These are phyloP conservation scores for Tenebrosternarchus preto DNA, from an alignment of 2,113 vertebrate species.

Conservation along the genomic window DNA sequence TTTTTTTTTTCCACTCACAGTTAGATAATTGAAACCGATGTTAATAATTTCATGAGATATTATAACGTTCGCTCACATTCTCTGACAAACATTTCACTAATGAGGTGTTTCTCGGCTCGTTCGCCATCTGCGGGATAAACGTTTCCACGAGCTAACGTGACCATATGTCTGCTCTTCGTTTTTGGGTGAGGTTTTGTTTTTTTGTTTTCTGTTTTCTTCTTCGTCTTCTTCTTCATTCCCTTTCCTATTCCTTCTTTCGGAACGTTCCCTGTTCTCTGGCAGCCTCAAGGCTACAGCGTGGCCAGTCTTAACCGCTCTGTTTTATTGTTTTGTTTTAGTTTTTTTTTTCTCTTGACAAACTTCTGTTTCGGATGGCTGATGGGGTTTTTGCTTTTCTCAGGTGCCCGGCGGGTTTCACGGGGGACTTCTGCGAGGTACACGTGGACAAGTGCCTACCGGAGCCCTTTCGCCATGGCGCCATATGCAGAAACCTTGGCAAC, in stretches of 20 bases:
- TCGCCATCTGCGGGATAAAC: constrained; percentile 36
- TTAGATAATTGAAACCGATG: constrained; percentile 13
- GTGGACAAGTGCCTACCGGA: constrained; percentile 83
- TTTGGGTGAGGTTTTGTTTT: background rate
- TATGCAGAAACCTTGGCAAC: constrained; percentile 82
- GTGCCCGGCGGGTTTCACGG: constrained; percentile 75
- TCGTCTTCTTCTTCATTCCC: background rate
- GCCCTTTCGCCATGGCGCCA: constrained; percentile 76
- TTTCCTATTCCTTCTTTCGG: background rate
- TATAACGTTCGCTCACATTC: background rate
- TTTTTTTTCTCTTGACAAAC: too few species aligned
- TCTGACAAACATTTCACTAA: constrained; percentile 43
- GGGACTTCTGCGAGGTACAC: constrained; percentile 79
- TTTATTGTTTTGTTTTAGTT: constrained; percentile 12
- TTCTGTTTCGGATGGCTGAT: constrained; percentile 38
- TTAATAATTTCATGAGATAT: constrained; percentile 22
- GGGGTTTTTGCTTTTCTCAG: constrained; percentile 54
- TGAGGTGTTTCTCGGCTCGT: constrained; percentile 43
- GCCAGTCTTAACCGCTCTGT: background rate
- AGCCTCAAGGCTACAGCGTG: constrained; percentile 14
- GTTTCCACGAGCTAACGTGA: constrained; percentile 38
- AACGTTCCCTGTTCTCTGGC: constrained; percentile 24
- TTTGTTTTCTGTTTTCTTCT: too few species aligned
- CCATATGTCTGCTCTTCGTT: constrained; percentile 42
- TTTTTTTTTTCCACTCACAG: constrained; percentile 2